Evolutionary conservation across 2,113 vertebrate species (phyloP), one percentile per base, ranked within the genome.

Genomic region (Aegithalos caudatus): DNA sequence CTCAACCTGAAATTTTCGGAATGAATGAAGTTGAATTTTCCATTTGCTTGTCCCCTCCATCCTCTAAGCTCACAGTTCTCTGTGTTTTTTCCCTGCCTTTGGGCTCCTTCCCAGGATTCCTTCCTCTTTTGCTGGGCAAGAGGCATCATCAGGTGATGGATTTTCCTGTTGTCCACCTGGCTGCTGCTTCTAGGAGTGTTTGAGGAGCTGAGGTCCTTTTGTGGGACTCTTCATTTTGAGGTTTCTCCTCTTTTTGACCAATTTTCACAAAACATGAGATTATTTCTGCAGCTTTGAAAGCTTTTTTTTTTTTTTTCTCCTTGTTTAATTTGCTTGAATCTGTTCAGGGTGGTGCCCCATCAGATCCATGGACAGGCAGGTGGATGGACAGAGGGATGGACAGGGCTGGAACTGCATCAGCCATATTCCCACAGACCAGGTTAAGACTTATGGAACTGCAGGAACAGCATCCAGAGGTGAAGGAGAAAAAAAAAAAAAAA

Each of bases 1-100:
- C 47, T 82, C 4, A 16, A 40, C 16, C 7, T 0, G 0, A 27
- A 25, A 61, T 54, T 67, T 74, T 53, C 0, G 0, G 12, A 53
- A 53, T 24, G 31, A 40, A 4, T 33, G 38, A 50, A 67, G 27
- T 8, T 58, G 40, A 14, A 7, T 42, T 90, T 78, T 28, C 47
- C 11, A 6, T 16, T 11, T 1, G 2, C 2, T 27, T 40, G 7
- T 40, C 14, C 28, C 14, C 14, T 72, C 57, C 37, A 7, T 61
- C 33, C 56, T 61, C 47, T 4, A 6, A 45, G 13, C 14, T 62
- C 38, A 17, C 66, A 44, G 21, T 37, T 44, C 13, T 44, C 17
- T 17, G 8, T n/a, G 1, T 16, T 35, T 37, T 25, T 16, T 0
- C 22, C 16, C 5, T 48, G 8, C 3, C n/a, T 11, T 85, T 84